Conservation (phyloP, 2,113 vertebrate genomes). For the Alectura lathami region DNA sequence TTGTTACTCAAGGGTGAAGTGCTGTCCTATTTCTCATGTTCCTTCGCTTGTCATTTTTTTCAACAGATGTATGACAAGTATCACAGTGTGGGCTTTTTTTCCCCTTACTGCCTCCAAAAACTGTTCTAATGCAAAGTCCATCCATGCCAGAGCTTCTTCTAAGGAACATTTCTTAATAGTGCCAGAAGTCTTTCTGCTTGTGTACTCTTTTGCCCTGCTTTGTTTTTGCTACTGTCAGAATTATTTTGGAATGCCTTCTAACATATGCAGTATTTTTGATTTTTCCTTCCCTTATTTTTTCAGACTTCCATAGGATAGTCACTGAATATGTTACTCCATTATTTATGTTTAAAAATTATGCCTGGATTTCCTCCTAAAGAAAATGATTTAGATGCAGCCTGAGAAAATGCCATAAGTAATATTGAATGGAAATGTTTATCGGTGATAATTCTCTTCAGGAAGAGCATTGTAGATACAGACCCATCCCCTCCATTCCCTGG, state of each 20-base stretch:
- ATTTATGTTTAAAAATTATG: background rate
- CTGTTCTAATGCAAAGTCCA: background rate
- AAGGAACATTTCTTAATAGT: background rate
- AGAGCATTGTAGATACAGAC: background rate
- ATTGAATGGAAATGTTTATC: background rate
- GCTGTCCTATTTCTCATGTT: background rate
- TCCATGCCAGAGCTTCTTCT: background rate
- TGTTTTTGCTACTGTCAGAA: background rate
- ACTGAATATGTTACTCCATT: background rate
- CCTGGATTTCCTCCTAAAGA: background rate
- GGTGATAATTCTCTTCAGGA: background rate
- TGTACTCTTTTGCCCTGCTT: background rate
- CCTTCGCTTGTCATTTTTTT: background rate
- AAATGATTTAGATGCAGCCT: background rate
- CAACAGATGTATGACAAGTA: background rate
- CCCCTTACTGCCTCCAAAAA: background rate
- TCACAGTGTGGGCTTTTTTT: rapidly evolving
- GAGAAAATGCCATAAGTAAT: background rate
- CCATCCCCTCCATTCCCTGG: background rate
- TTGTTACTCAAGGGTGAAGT: background rate
- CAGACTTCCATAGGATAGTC: background rate
- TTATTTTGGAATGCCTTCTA: background rate
- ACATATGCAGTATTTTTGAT: background rate
- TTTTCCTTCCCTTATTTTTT: background rate
- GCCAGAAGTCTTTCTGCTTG: background rate